Evolutionary conservation across 2,888 invertebrate species (phyloP).

Genomic region (Phengaris alcon): DNA sequence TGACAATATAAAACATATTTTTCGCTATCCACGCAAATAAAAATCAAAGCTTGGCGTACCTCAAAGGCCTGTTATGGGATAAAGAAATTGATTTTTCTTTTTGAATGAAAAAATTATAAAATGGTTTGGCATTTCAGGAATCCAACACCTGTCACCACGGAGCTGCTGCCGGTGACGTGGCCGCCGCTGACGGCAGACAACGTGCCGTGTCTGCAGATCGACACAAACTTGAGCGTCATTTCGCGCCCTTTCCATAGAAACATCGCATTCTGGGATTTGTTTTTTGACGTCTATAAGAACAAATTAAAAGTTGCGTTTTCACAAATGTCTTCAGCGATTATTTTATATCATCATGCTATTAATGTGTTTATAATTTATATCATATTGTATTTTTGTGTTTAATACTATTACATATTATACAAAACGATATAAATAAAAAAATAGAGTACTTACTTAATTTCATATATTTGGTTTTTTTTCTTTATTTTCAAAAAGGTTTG

Average conservation of each 20-base stretch:
- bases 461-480: too few species aligned
- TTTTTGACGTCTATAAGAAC: neutral
- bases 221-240: neutral
- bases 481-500: too few species aligned
- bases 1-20: too few species aligned
- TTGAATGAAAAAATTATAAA: too few species aligned
- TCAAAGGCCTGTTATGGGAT: too few species aligned
- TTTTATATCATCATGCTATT: neutral
- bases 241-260: neutral
- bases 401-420: neutral
- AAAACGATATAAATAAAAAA: too few species aligned
- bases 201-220: conserved; percentile 5
- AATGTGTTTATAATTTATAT: neutral
- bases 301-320: neutral
- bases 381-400: neutral
- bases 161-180: neutral
- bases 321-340: neutral
- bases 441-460: too few species aligned
- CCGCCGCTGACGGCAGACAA: neutral
- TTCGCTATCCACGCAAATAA: too few species aligned
- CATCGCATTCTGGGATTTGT: neutral
- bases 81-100: too few species aligned
- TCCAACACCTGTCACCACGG: neutral
- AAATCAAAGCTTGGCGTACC: too few species aligned
- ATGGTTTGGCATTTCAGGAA: neutral